Evolutionary conservation across 2,888 invertebrate genomes (phyloP).

Genomic region (Zaprionus lineosus): DNA sequence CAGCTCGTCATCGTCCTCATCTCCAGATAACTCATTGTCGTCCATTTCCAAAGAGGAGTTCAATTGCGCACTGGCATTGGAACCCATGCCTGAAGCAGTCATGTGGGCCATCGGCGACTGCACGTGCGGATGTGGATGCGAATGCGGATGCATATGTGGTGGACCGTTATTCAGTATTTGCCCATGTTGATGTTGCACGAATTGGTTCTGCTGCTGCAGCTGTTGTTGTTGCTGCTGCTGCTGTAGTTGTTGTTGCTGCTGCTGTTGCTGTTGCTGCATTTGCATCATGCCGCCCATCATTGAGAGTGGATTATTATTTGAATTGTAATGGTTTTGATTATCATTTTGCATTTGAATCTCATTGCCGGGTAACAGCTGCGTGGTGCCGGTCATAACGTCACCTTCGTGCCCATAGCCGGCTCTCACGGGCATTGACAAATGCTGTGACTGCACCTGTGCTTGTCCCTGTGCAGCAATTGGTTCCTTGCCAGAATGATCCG

Average conservation of each 20-base stretch:
- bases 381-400: constrained; percentile 43
- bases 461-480: constrained; percentile 22
- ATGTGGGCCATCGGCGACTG: constrained; percentile 32
- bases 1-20: constrained; percentile 78
- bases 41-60: constrained; percentile 74
- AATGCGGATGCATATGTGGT: constrained; percentile 26
- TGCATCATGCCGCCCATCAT: constrained; percentile 81
- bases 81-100: constrained; percentile 12
- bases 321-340: constrained; percentile 65
- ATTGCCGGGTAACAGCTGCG: constrained; percentile 44
- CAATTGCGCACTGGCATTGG: constrained; percentile 47
- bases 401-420: constrained; percentile 39
- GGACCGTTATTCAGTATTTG: constrained; percentile 45
- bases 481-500: constrained; percentile 39
- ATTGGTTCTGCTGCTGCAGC: constrained; percentile 27
- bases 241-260: constrained; percentile 46
- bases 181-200: constrained; percentile 37
- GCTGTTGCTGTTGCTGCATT: constrained; percentile 60
- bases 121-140: constrained; percentile 26
- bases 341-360: constrained; percentile 60
- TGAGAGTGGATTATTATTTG: constrained; percentile 73
- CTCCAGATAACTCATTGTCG: constrained; percentile 77
- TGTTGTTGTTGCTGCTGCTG: constrained; percentile 52
- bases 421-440: constrained; percentile 39
- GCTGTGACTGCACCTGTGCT: constrained; percentile 33